Conservation (phyloP, 2,113 vertebrate genomes). For the Myocastor coypus region DNA sequence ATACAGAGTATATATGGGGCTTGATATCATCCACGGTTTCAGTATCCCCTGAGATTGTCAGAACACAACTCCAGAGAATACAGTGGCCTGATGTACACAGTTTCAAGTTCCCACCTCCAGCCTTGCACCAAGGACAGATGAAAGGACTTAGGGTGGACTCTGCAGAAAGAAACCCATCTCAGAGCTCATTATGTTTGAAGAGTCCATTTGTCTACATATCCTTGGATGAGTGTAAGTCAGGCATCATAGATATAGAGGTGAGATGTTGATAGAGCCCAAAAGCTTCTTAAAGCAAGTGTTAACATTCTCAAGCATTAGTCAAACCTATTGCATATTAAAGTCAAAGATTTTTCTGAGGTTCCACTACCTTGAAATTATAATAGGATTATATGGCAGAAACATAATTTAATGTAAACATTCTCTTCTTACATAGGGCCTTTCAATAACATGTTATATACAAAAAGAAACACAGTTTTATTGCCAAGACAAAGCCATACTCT, state of each 20-base stretch:
- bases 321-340: not conserved
- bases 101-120: not conserved
- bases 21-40: not conserved
- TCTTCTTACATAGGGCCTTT: not conserved
- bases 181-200: not conserved
- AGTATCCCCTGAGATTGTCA: not conserved
- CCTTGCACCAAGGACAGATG: not conserved
- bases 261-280: not conserved
- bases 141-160: accelerated
- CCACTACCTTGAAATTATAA: constrained; percentile 43
- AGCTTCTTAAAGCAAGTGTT: constrained; percentile 27
- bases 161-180: not conserved
- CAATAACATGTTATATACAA: not conserved
- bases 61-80: not conserved
- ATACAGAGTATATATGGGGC: not conserved
- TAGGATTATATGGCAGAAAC: constrained; percentile 29
- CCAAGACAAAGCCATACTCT: constrained; percentile 6
- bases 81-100: not conserved
- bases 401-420: constrained; percentile 23
- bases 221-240: not conserved
- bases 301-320: not conserved
- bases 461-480: constrained; percentile 21
- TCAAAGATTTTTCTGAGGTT: not conserved
- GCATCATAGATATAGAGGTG: not conserved
- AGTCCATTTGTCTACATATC: not conserved